Evolutionary conservation across 2,113 vertebrate species (phyloP).

Genomic region (Puffinus mauretanicus): DNA sequence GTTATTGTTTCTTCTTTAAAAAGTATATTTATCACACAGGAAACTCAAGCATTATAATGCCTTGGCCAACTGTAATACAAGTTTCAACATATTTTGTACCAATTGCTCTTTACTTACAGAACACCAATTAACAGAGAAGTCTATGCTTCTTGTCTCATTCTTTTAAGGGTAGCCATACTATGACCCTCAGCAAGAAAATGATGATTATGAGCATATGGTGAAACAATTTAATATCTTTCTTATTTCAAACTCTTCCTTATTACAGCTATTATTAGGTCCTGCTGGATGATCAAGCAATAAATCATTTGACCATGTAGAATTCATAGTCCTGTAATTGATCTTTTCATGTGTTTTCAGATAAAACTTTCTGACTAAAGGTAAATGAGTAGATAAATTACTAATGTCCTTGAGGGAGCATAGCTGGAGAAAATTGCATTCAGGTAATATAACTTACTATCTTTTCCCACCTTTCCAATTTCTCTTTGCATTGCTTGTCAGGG

Average conservation of each 20-base stretch:
- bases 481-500: background rate
- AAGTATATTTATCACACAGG: background rate
- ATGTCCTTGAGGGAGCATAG: background rate
- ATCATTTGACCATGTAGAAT: background rate
- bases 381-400: background rate
- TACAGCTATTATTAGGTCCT: background rate
- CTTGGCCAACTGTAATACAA: background rate
- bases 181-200: background rate
- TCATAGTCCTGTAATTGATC: background rate
- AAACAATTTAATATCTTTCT: background rate
- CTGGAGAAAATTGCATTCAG: background rate
- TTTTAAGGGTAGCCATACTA: background rate
- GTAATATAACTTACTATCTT: background rate
- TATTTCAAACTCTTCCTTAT: background rate
- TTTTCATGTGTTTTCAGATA: background rate
- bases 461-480: background rate
- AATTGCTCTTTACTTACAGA: background rate
- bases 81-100: background rate
- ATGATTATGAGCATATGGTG: conserved; percentile 1
- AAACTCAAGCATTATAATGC: background rate
- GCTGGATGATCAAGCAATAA: background rate
- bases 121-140: background rate
- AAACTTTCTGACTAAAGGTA: conserved; percentile 10
- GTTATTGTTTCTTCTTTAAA: background rate
- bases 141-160: background rate